These are phyloP conservation scores for Melanotaenia boesemani DNA, from an alignment of 2,797 vertebrate species.

Conservation along the genomic window DNA sequence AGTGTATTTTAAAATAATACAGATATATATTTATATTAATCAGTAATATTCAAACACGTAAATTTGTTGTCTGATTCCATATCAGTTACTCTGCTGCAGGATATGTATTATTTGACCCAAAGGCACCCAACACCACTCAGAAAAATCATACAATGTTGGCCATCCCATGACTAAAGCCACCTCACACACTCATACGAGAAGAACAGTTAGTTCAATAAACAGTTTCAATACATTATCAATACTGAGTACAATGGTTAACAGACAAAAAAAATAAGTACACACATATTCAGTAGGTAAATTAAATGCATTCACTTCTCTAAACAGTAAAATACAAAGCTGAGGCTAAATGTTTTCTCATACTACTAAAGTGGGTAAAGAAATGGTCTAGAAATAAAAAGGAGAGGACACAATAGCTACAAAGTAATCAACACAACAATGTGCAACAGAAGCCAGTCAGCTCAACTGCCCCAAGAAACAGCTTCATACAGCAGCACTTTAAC, in stretches of 20 bases:
- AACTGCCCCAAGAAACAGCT: slow-evolving; percentile 19
- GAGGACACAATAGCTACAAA: slow-evolving; percentile 27
- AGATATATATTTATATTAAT: neutral
- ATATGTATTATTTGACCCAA: slow-evolving; percentile 32
- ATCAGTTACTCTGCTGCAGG: slow-evolving; percentile 55
- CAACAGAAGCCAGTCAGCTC: slow-evolving; percentile 8
- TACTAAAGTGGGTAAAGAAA: neutral
- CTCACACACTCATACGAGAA: slow-evolving; percentile 78
- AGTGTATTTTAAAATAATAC: neutral
- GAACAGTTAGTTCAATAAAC: slow-evolving; percentile 75
- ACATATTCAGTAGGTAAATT: slow-evolving; percentile 6
- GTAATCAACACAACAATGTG: slow-evolving; percentile 10
- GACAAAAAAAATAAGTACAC: neutral
- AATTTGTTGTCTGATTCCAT: slow-evolving; percentile 35
- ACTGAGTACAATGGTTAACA: slow-evolving; percentile 30
- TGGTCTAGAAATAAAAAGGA: slow-evolving; percentile 28
- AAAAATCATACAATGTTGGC: slow-evolving; percentile 44
- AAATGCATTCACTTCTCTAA: slow-evolving; percentile 6
- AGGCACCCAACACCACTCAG: slow-evolving; percentile 43
- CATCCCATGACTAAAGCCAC: slow-evolving; percentile 73
- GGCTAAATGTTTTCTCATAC: slow-evolving; percentile 13
- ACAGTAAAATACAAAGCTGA: slow-evolving; percentile 3
- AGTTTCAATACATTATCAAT: slow-evolving; percentile 53
- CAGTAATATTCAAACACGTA: neutral
- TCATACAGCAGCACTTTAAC: slow-evolving; percentile 24